Conservation (phyloP, 30 jellyfish, hydroid and myxozoan genomes). For the Aurelia sp. region DNA sequence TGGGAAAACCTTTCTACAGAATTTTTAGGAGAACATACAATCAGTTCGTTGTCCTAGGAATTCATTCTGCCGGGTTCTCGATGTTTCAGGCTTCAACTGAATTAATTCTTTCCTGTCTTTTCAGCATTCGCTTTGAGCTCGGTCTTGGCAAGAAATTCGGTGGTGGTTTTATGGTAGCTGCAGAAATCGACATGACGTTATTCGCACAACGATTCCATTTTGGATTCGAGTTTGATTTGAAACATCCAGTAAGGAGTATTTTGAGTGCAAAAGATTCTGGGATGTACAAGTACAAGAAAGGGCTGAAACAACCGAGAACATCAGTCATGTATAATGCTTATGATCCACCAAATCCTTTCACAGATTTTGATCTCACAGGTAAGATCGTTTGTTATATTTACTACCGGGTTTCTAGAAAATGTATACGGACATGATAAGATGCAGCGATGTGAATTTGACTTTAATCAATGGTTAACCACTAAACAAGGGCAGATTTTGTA, state of each 20-base stretch:
- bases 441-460: no score
- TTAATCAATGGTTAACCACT: no score
- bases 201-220: constrained; percentile 91
- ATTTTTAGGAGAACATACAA: no score
- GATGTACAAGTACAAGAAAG: constrained; percentile 85
- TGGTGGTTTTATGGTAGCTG: constrained; percentile 98
- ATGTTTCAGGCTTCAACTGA: neutral
- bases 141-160: constrained; percentile 95
- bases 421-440: no score
- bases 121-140: constrained; percentile 90
- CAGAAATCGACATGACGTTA: constrained; percentile 92
- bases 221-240: constrained; percentile 80
- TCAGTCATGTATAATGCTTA: constrained; percentile 85
- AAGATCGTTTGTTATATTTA: neutral
- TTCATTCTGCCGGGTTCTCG: no score
- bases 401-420: no score
- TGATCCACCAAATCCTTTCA: constrained; percentile 95
- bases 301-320: constrained; percentile 89
- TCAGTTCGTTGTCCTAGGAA: no score
- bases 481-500: no score
- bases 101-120: neutral
- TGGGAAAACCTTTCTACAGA: no score
- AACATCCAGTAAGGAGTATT: constrained; percentile 80
- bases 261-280: constrained; percentile 93
- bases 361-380: constrained; percentile 98